Percentiles rank a stretch among this genome's conserved stretches.
Evolutionary conservation across 2,797 vertebrate species (phyloP).

Genomic region (Enteromius viviparus): DNA sequence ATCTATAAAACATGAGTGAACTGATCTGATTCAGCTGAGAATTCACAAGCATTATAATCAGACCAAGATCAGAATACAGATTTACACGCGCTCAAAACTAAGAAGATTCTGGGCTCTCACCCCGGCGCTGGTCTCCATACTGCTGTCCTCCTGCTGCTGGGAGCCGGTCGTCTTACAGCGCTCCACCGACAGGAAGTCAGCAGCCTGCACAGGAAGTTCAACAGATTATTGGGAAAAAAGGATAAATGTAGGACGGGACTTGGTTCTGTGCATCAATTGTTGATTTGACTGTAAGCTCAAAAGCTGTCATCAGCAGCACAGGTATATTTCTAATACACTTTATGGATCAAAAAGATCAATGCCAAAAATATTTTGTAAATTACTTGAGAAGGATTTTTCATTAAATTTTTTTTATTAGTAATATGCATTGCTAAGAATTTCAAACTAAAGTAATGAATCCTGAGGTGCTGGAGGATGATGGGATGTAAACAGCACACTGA

Average conservation of each 20-base stretch:
- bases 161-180: conserved; percentile 71
- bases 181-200: conserved; percentile 77
- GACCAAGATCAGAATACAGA: background rate
- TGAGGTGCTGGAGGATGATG: background rate
- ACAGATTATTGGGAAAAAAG: background rate
- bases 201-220: conserved; percentile 65
- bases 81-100: background rate
- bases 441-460: background rate
- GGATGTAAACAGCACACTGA: background rate
- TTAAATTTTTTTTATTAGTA: too few relatives aligned
- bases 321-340: too few relatives aligned
- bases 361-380: too few relatives aligned
- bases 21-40: background rate
- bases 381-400: too few relatives aligned
- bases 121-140: conserved; percentile 70
- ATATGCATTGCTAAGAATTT: too few relatives aligned
- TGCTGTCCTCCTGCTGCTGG: conserved; percentile 72
- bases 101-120: conserved; percentile 26
- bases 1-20: background rate
- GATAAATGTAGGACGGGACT: background rate
- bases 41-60: background rate
- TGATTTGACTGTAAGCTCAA: background rate
- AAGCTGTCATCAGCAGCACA: too few relatives aligned
- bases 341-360: too few relatives aligned
- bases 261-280: background rate